Evolutionary conservation across 92 coral and sea anemone species (phyloP).

Genomic region (Paramuricea clavata): DNA sequence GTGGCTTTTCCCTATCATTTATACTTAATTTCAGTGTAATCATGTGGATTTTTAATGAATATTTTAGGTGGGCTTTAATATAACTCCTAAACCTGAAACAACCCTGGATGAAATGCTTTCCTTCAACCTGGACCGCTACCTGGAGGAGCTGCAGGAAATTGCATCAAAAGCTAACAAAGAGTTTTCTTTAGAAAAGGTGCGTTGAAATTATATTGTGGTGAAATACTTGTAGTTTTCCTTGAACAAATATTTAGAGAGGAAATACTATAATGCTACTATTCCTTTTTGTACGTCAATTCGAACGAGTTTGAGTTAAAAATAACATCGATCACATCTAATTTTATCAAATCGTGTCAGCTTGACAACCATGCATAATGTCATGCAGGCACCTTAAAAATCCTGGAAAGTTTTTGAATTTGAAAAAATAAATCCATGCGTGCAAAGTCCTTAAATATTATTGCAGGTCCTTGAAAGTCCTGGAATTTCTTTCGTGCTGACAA

Average conservation of each 20-base stretch:
- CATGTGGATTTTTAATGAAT: constrained; percentile 5
- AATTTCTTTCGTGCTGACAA: no score
- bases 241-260: background rate
- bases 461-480: no score
- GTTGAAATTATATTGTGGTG: background rate
- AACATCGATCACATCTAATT: no score
- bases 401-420: no score
- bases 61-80: constrained; percentile 88
- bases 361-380: no score
- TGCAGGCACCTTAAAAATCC: no score
- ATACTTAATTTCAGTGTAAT: background rate
- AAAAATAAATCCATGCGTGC: no score
- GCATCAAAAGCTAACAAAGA: constrained; percentile 93
- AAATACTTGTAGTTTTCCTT: background rate
- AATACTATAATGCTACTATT: background rate
- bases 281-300: no score
- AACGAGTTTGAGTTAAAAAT: no score
- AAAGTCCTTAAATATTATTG: no score
- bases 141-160: constrained; percentile 87
- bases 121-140: constrained; percentile 88
- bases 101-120: constrained; percentile 93
- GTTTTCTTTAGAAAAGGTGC: constrained; percentile 92
- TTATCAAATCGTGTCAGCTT: no score
- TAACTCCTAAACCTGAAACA: constrained; percentile 94
- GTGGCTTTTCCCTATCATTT: no score